Evolutionary conservation across 1,140 invertebrate genomes (phyloP), one percentile per base, ranked within the genome.

Genomic region (Galendromus occidentalis): DNA sequence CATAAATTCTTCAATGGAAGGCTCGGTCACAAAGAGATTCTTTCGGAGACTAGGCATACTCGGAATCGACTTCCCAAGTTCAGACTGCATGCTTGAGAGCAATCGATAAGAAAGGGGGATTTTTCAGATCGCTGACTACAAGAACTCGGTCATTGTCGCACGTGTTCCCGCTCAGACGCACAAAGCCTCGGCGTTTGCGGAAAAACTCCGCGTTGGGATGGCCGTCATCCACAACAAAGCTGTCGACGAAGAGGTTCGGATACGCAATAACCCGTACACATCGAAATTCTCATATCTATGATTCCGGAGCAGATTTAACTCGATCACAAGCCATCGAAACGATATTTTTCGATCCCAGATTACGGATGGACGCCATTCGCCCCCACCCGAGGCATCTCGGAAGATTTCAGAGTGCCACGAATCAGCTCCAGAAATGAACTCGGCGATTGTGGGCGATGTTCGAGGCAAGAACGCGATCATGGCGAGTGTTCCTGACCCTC

Each of bases 161-260:
- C 84, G 91, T 69, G 94, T 95, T 79, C 92, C 95, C 0, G 92
- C 91, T 6, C 93, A 91, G 20, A 93, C 95, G 14, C 96, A 98
- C 74, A 92, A 98, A 75, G 91, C 91, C 0, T 96, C 94, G 7
- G 97, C 92, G 0, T 98, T 97, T 75, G 91, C 95, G 51, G 94
- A 98, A 76, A 82, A 94, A 70, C 79, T 99, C 44, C 83, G 93
- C 66, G 79, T 98, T 2, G 90, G 87, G 28, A 94, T 98, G 71
- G 95, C 94, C 39, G 94, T 99, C 0, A 97, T 98, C 72, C 95
- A 99, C 72, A 94, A 94, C 22, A 93, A 98, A 76, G 90, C 94
- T 69, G 51, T 33, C 14, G 51, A 59, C 22, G 51, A 59, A 59
- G 51, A 59, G 51, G 51, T 59, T 29, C 25, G 25, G 12, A 2